Base-by-base conservation (phyloP, 2,888 invertebrate species). In the Rhingia campestris region DNA sequence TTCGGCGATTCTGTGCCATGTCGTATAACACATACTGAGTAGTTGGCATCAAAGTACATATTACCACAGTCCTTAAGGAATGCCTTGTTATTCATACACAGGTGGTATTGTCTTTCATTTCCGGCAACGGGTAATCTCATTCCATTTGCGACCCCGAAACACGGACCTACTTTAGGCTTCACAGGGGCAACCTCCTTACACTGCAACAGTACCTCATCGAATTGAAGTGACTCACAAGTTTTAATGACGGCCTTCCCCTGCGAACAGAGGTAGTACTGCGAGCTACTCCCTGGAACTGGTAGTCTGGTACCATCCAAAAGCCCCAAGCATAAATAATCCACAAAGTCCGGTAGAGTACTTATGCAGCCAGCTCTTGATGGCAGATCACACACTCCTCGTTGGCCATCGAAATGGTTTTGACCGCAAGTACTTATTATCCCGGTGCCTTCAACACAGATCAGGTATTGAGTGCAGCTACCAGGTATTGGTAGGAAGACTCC, bases 271-370 rank as follows among this genome's bases (percentile, higher is more conserved):
- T 88, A 90, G 86, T 87, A 90, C 51, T 87, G 86, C 0, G 88
- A 88, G 61, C 89, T 89, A 63, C 88, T 90, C 9, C 89, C 90
- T 0, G 90, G 88, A 3, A 89, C 88, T 4, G 90, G 56, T 6
- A 88, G 80, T 4, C 87, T 88, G 69, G 87, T 88, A 10, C 90
- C 91, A 70, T 89, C 79, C 0, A 41, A 7, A 53, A 88, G 88
- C 4, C 86, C 74, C 4, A 73, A 81, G 58, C 90, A 90, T 0
- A 90, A 81, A 10, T 3, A 4, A 33, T 49, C 43, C 2, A 14
- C 22, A 7, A 41, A 12, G 0, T n/a, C 12, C 14, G 58, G 64
- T 12, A n/a, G 41, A 35, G 14, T 30, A 22, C 14, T 22, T 0
- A 51, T 30, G 69, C 88, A 88, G 10, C 43, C 67, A 4, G 85